Conservation (phyloP, 2,888 invertebrate genomes). For the Strigamia transsilvanica region DNA sequence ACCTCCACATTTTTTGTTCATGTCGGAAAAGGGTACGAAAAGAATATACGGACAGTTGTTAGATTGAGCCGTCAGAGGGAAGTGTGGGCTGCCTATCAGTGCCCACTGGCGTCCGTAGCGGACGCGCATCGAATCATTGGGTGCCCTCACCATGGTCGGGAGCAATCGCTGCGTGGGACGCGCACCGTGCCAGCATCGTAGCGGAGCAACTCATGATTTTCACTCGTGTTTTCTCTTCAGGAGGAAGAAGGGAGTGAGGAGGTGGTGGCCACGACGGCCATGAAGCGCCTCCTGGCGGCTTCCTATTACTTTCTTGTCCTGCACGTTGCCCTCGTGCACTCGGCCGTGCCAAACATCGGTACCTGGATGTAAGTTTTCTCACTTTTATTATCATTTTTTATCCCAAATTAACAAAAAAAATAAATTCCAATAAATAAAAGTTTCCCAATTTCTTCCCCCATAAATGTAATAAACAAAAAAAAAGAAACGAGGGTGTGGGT, state of each 20-base stretch:
- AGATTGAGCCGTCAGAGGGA: constrained; percentile 40
- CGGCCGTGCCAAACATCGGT: constrained; percentile 44
- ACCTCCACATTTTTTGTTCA: no score
- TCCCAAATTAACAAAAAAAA: neutral
- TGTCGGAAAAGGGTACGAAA: neutral
- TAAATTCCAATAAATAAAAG: no score
- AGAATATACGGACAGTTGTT: constrained; percentile 3
- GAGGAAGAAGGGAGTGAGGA: constrained; percentile 49
- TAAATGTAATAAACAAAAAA: neutral
- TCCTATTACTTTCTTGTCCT: constrained; percentile 38
- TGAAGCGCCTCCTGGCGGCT: constrained; percentile 49
- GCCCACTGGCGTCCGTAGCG: constrained; percentile 49
- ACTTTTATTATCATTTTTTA: neutral
- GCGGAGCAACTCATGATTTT: constrained; percentile 44
- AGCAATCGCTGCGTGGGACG: constrained; percentile 48
- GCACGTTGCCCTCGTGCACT: constrained; percentile 46
- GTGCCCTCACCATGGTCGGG: constrained; percentile 48
- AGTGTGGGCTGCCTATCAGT: constrained; percentile 48
- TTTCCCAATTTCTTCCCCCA: neutral
- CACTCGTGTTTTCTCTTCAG: constrained; percentile 49
- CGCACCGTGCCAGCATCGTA: constrained; percentile 45
- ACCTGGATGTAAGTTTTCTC: constrained; percentile 31
- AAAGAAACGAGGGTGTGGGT: neutral
- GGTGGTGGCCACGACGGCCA: constrained; percentile 46
- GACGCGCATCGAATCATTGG: constrained; percentile 47